Evolutionary conservation across 1,140 invertebrate species (phyloP).

Genomic region (Neodiprion pinetum): DNA sequence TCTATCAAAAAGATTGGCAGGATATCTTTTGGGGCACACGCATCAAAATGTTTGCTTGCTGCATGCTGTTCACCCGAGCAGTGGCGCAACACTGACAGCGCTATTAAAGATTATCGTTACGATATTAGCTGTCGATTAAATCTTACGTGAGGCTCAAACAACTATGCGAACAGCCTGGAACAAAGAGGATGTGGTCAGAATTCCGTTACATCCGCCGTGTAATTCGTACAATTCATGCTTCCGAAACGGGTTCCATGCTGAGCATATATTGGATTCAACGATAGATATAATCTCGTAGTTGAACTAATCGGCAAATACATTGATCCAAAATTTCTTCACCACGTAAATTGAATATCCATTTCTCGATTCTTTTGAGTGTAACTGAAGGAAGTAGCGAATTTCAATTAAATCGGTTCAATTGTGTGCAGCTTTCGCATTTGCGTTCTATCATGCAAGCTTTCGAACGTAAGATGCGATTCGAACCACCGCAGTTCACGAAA

Average conservation of each 20-base stretch:
- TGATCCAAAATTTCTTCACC: too few relatives aligned
- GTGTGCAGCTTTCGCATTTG: too few relatives aligned
- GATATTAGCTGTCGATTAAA: background rate
- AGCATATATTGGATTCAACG: background rate
- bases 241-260: background rate
- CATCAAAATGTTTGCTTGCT: background rate
- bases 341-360: too few relatives aligned
- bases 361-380: too few relatives aligned
- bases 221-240: background rate
- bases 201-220: conserved; percentile 4
- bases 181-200: background rate
- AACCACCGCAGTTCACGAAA: too few relatives aligned
- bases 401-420: background rate
- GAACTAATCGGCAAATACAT: too few relatives aligned
- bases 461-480: too few relatives aligned
- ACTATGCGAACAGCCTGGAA: background rate
- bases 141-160: background rate
- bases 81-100: conserved; percentile 4
- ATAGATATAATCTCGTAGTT: too few relatives aligned
- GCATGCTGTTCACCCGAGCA: background rate
- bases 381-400: background rate
- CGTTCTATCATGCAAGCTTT: too few relatives aligned
- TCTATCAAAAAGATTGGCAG: background rate
- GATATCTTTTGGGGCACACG: background rate
- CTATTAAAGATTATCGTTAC: conserved; percentile 5